Percentiles rank a stretch among this genome's conserved stretches.
Evolutionary conservation across 1,140 invertebrate species (phyloP).

Genomic region (Euwallacea similis): DNA sequence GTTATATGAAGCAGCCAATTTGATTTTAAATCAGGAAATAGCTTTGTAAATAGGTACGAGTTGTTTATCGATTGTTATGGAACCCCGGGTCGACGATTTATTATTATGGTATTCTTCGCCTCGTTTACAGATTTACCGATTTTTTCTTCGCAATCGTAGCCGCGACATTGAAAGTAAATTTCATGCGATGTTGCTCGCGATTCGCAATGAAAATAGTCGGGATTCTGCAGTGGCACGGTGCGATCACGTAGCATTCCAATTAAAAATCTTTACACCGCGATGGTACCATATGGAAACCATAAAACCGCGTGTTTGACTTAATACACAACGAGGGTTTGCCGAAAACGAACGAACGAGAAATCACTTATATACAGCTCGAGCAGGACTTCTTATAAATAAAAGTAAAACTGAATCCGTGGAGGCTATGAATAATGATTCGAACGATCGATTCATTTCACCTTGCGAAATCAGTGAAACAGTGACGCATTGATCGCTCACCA

Average conservation of each 20-base stretch:
- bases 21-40: slow-evolving; percentile 14
- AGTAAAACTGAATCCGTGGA: too few relatives aligned
- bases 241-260: slow-evolving; percentile 3
- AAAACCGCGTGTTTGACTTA: slow-evolving; percentile 9
- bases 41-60: slow-evolving; percentile 10
- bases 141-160: too few relatives aligned
- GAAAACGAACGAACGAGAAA: too few relatives aligned
- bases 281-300: neutral
- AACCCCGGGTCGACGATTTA: slow-evolving; percentile 5
- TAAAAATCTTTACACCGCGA: slow-evolving; percentile 7
- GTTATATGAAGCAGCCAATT: neutral
- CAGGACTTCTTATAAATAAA: too few relatives aligned
- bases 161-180: neutral
- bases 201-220: neutral
- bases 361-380: too few relatives aligned
- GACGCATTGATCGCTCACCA: too few relatives aligned
- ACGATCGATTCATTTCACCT: too few relatives aligned
- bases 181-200: neutral
- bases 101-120: neutral
- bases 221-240: neutral
- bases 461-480: too few relatives aligned
- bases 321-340: neutral
- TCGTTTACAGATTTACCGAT: too few relatives aligned
- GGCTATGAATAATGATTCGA: too few relatives aligned
- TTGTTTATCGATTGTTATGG: slow-evolving; percentile 23